Evolutionary conservation across 2,888 invertebrate species (phyloP), one percentile per base, ranked within the genome.

Genomic region (Ethmia dodecea): DNA sequence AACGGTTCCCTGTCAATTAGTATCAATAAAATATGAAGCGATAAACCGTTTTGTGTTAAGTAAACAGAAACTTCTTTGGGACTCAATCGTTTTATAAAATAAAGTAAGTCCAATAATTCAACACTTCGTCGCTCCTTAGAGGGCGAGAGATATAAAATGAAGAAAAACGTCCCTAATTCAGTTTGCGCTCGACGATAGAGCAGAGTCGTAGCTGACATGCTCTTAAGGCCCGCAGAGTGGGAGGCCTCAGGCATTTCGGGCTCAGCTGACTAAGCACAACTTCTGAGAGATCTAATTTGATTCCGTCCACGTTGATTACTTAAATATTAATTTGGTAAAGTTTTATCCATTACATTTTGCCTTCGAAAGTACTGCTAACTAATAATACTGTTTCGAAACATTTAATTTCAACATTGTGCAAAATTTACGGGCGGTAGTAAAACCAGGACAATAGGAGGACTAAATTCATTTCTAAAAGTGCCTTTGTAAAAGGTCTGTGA

Each of bases 31-130:
- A 63, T 60, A 61, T 60, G 51, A 63, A 64, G 58, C 48, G 49
- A 47, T 52, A 62, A 64, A 68, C 55, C 63, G 57, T 60, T 74
- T 64, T 60, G 62, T 58, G 60, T 58, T 72, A 74, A 70, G 72
- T 73, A 78, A 78, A 80, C 73, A 72, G 64, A 72, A 78, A 72
- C 68, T 61, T 67, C 60, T 57, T 54, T 48, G 60, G 56, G 60
- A 61, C 61, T 59, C 70, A 73, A 72, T 75, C 72, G 69, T 70
- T 78, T 78, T 72, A 74, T 76, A 78, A 77, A 80, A 79, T 78
- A 79, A 80, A 84, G 75, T 74, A 73, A 76, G 63, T 74, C 73
- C 70, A 73, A 81, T 81, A 83, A 79, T 78, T 83, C 80, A 77
- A 70, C 78, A 76, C 75, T 77, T 75, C 74, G 69, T 49, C 65